These are phyloP conservation scores for Ciconia nigra DNA, from an alignment of 2,797 vertebrate species.

Conservation along the genomic window DNA sequence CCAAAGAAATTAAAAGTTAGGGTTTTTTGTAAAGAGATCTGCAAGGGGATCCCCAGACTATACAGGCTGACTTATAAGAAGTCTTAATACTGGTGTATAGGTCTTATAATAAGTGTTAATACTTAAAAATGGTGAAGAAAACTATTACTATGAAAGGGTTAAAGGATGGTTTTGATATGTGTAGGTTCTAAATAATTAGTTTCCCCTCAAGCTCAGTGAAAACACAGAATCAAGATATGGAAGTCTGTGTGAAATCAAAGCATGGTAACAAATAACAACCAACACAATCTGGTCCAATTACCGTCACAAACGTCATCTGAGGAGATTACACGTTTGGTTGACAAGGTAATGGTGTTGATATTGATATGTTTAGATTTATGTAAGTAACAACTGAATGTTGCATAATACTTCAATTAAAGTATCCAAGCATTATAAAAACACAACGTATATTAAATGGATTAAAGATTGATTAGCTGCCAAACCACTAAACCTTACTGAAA, in stretches of 20 bases:
- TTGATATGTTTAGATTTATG: background rate
- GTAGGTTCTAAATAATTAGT: background rate
- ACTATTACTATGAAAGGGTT: too few relatives aligned
- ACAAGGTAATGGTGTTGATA: accelerated
- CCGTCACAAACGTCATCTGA: background rate
- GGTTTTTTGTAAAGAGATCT: background rate
- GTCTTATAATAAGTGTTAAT: background rate
- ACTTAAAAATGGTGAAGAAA: background rate
- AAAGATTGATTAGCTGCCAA: background rate
- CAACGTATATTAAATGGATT: background rate
- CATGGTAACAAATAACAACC: background rate
- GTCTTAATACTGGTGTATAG: too few relatives aligned
- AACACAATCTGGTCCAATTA: background rate
- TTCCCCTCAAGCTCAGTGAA: background rate
- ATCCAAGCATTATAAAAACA: background rate
- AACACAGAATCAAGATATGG: background rate
- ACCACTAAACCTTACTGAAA: background rate
- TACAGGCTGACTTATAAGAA: background rate
- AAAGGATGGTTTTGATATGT: background rate
- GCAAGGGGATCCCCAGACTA: background rate
- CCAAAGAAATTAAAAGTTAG: background rate
- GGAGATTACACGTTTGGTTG: background rate
- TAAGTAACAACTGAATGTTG: background rate
- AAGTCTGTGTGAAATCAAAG: background rate
- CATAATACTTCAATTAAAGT: background rate